phyloP scores from a whole-genome alignment of 2,888 invertebrate genomes.

The Drosophila hamatofila region DNA sequence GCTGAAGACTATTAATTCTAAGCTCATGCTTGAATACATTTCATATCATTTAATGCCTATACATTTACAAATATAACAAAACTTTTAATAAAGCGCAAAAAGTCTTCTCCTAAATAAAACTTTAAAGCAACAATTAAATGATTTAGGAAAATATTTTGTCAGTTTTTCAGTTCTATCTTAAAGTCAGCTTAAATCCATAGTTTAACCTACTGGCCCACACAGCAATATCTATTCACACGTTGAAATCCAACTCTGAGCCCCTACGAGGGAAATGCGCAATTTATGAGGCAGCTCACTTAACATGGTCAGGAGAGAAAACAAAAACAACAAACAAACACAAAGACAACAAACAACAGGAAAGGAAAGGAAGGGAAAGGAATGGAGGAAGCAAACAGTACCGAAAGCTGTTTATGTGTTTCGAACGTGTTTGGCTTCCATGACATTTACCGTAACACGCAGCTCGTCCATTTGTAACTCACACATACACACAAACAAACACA shows the following conservation, averaged over 20 bases:
- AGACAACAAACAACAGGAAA: background rate
- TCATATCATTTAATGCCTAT: no score
- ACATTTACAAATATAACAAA: no score
- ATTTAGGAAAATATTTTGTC: background rate
- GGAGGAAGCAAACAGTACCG: conserved; percentile 43
- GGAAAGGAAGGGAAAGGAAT: conserved; percentile 1
- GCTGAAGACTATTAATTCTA: background rate
- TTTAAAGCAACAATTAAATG: background rate
- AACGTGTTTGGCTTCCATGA: conserved; percentile 62
- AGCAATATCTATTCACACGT: conserved; percentile 22
- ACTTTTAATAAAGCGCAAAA: background rate
- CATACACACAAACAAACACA: background rate
- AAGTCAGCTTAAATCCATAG: conserved; percentile 34
- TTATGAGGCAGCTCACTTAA: conserved; percentile 66
- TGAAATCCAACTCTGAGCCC: conserved; percentile 20
- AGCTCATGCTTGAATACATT: background rate
- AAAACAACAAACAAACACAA: conserved; percentile 2
- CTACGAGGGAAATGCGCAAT: conserved; percentile 56
- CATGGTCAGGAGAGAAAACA: conserved; percentile 32
- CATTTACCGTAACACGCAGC: conserved; percentile 63
- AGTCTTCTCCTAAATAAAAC: background rate
- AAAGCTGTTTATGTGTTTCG: conserved; percentile 74
- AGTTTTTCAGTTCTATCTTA: background rate
- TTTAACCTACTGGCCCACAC: conserved; percentile 28
- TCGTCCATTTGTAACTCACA: conserved; percentile 59